phyloP scores from a whole-genome alignment of 2,888 invertebrate species.

The Lutraria lutraria region DNA sequence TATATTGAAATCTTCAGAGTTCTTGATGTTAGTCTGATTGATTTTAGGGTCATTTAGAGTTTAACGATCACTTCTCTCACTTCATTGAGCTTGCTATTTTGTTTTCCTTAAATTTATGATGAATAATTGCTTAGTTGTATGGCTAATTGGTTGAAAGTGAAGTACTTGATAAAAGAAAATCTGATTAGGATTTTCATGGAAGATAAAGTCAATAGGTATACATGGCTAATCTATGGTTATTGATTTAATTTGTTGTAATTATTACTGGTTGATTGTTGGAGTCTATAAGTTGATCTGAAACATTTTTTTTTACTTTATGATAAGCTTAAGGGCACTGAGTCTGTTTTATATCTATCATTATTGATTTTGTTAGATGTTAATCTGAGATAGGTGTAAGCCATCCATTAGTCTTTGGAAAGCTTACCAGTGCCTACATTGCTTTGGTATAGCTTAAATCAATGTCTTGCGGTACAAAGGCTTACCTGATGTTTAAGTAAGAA shows the following conservation, averaged over 20 bases:
- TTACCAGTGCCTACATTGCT: no score
- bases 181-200: background rate
- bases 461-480: no score
- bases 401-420: no score
- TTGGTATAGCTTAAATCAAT: no score
- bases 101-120: constrained; percentile 24
- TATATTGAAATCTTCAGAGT: background rate
- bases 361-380: no score
- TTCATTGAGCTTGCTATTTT: background rate
- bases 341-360: no score
- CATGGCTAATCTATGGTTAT: background rate
- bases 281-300: background rate
- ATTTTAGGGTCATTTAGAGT: constrained; percentile 29
- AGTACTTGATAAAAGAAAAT: background rate
- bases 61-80: background rate
- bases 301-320: background rate
- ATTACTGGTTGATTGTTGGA: background rate
- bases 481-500: no score
- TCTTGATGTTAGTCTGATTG: constrained; percentile 4
- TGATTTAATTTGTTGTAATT: background rate
- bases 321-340: no score
- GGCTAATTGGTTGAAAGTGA: constrained; percentile 34
- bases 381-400: no score
- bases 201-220: constrained; percentile 4
- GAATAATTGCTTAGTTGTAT: background rate